Evolutionary conservation across 2,888 invertebrate species (phyloP).

Genomic region (Harpalus rufipes): DNA sequence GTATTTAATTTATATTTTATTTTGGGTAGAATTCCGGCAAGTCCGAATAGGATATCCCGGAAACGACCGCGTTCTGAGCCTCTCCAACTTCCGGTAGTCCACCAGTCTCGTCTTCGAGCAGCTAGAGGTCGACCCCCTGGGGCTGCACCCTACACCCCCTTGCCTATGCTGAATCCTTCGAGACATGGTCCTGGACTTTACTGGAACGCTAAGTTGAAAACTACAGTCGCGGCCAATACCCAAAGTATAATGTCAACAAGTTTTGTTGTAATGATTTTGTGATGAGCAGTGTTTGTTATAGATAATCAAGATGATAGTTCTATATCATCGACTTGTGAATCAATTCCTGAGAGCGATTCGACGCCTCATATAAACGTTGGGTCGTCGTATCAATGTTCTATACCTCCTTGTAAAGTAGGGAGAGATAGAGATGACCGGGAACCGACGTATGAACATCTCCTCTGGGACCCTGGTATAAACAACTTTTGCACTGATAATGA

Average conservation of each 20-base stretch:
- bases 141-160: conserved; percentile 90
- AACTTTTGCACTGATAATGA: conserved; percentile 86
- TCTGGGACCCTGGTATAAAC: conserved; percentile 93
- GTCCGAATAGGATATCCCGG: conserved; percentile 82
- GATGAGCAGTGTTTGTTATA: conserved; percentile 67
- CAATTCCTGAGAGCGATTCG: conserved; percentile 78
- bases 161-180: conserved; percentile 95
- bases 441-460: conserved; percentile 83
- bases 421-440: conserved; percentile 79
- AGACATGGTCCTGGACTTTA: conserved; percentile 93
- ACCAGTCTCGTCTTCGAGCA: conserved; percentile 79
- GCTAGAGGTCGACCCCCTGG: conserved; percentile 77
- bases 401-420: conserved; percentile 77
- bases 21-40: conserved; percentile 82
- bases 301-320: conserved; percentile 72
- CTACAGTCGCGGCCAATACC: conserved; percentile 67
- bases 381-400: conserved; percentile 90
- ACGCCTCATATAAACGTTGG: conserved; percentile 93
- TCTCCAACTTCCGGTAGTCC: conserved; percentile 78
- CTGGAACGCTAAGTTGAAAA: conserved; percentile 77
- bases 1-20: conserved; percentile 40
- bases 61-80: conserved; percentile 83
- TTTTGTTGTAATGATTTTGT: background rate
- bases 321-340: conserved; percentile 73
- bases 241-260: conserved; percentile 33